Evolutionary conservation across 1,140 invertebrate genomes (phyloP).

Genomic region (Oedothorax gibbosus): DNA sequence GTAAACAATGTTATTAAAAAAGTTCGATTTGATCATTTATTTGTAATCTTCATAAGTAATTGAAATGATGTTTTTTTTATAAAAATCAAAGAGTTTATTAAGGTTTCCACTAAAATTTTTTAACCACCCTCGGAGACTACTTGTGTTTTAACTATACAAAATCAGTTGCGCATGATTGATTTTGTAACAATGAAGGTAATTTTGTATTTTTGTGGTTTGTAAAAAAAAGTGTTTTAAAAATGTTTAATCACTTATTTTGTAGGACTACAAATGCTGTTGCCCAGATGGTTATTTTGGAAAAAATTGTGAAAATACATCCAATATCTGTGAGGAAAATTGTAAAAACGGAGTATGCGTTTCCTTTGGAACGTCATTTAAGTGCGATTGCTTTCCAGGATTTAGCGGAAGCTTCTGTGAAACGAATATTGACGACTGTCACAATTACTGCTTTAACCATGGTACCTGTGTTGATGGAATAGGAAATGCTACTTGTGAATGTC

Average conservation of each 20-base stretch:
- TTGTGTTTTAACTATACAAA: too few relatives aligned
- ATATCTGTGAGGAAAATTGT: slow-evolving; percentile 84
- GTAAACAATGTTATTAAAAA: too few relatives aligned
- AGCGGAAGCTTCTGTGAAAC: slow-evolving; percentile 83
- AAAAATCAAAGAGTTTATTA: too few relatives aligned
- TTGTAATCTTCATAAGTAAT: too few relatives aligned
- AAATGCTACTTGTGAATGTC: slow-evolving; percentile 61
- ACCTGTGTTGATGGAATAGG: slow-evolving; percentile 88
- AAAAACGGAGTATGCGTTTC: slow-evolving; percentile 87
- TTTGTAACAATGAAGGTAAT: too few relatives aligned
- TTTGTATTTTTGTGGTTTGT: too few relatives aligned
- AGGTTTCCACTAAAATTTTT: too few relatives aligned
- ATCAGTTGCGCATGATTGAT: too few relatives aligned
- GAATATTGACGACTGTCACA: slow-evolving; percentile 91
- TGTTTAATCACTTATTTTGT: slow-evolving; percentile 65
- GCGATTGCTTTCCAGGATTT: slow-evolving; percentile 77
- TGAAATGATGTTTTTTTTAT: too few relatives aligned
- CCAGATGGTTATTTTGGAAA: slow-evolving; percentile 88
- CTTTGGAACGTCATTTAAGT: slow-evolving; percentile 75
- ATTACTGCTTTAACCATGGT: slow-evolving; percentile 84
- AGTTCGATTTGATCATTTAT: too few relatives aligned
- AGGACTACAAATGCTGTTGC: slow-evolving; percentile 95
- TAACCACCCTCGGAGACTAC: too few relatives aligned
- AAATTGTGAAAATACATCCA: slow-evolving; percentile 87
- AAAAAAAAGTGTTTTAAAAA: too few relatives aligned